phyloP scores from a whole-genome alignment of 2,888 invertebrate genomes.

The Mactromeris polynyma region DNA sequence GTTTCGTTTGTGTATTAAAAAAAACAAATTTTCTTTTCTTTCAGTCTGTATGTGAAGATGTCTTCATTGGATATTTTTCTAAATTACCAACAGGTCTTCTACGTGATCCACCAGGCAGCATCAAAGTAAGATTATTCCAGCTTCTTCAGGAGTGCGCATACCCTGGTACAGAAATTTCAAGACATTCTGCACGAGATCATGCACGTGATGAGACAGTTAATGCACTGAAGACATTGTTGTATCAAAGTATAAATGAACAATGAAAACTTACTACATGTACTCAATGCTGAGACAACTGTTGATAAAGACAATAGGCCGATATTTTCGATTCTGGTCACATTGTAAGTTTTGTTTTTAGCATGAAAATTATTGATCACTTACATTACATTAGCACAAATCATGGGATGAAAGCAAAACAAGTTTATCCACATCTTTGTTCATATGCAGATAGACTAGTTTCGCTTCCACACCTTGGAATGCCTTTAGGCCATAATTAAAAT shows the following conservation, averaged over 20 bases:
- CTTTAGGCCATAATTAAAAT: too few species aligned
- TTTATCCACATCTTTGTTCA: too few species aligned
- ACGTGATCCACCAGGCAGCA: slow-evolving; percentile 68
- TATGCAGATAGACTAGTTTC: too few species aligned
- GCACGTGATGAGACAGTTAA: slow-evolving; percentile 59
- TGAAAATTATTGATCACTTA: too few species aligned
- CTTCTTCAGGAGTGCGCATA: slow-evolving; percentile 72
- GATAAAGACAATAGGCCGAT: too few species aligned
- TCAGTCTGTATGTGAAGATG: slow-evolving; percentile 77
- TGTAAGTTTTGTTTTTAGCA: background rate
- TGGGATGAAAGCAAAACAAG: too few species aligned
- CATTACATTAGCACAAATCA: too few species aligned
- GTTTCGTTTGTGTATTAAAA: too few species aligned
- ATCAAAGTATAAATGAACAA: slow-evolving; percentile 35
- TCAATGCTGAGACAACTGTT: background rate
- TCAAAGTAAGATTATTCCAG: slow-evolving; percentile 61
- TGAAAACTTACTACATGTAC: background rate
- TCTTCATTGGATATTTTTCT: slow-evolving; percentile 69
- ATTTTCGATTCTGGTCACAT: too few species aligned
- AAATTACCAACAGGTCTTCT: slow-evolving; percentile 72
- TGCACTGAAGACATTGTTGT: slow-evolving; percentile 60
- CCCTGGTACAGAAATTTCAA: slow-evolving; percentile 34
- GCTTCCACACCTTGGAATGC: too few species aligned
- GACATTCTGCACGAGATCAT: slow-evolving; percentile 53
- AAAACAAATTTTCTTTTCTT: background rate